phyloP scores from a whole-genome alignment of 2,888 invertebrate species.

The Blastobasis adustella region DNA sequence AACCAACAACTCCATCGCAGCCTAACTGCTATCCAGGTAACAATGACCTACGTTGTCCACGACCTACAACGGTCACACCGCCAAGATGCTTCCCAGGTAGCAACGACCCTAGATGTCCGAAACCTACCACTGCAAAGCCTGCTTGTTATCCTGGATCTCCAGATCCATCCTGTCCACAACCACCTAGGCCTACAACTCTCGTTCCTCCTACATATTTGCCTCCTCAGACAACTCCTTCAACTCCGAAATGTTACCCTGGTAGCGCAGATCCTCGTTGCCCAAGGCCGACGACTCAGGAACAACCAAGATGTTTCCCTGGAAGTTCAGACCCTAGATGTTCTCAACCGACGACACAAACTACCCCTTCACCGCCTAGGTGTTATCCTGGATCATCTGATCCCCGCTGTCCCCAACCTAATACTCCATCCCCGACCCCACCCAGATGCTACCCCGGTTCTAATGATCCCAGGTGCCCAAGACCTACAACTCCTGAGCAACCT shows the following conservation, averaged over 20 bases:
- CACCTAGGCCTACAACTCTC: slow-evolving; percentile 19
- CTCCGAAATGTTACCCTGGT: slow-evolving; percentile 31
- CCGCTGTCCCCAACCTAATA: slow-evolving; percentile 29
- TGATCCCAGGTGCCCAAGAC: slow-evolving; percentile 27
- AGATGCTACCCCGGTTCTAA: slow-evolving; percentile 28
- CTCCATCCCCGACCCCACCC: slow-evolving; percentile 23
- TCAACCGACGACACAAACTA: slow-evolving; percentile 16
- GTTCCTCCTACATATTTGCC: slow-evolving; percentile 29
- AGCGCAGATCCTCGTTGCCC: slow-evolving; percentile 29
- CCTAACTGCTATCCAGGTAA: slow-evolving; percentile 31
- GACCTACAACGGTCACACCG: slow-evolving; percentile 22
- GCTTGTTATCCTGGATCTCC: slow-evolving; percentile 27
- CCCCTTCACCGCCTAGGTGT: slow-evolving; percentile 20
- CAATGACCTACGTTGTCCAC: slow-evolving; percentile 34
- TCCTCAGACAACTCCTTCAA: slow-evolving; percentile 18
- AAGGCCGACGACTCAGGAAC: slow-evolving; percentile 20
- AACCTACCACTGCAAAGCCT: slow-evolving; percentile 21
- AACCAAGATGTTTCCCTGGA: slow-evolving; percentile 31
- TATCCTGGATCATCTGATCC: slow-evolving; percentile 33
- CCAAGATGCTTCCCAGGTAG: slow-evolving; percentile 33
- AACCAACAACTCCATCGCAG: slow-evolving; percentile 21
- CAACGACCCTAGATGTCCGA: slow-evolving; percentile 19
- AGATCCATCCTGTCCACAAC: slow-evolving; percentile 26
- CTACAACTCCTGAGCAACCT: slow-evolving; percentile 20
- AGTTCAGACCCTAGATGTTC: slow-evolving; percentile 30